Base-by-base conservation (phyloP, 2,888 invertebrate genomes). In the Thymelicus acteon region DNA sequence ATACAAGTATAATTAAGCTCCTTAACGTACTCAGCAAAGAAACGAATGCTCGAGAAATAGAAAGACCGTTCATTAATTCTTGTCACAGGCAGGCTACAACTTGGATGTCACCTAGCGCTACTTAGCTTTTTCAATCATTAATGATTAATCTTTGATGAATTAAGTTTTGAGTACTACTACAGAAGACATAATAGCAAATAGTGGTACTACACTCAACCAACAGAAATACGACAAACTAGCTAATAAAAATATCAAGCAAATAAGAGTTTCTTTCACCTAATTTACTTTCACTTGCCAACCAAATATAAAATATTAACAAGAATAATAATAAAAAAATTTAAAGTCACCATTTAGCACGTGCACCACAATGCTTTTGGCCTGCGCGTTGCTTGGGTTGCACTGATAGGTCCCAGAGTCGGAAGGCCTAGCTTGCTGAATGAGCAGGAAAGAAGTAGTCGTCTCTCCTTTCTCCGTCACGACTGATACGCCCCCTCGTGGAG, bases 331-430 rank as follows among this genome's bases (percentile, higher is more conserved):
- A 48, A 24, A 2, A 47, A 61, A 5, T 61, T 31, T 2, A 6
- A 60, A 94, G 96, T 96, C 95, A 98, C 98, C 98, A 95, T 98
- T 98, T 81, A 98, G 95, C 82, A 98, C 98, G 90, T 98, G 98
- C 75, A 98, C 98, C 76, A 97, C 97, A 81, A 98, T 97, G 91
- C 97, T 97, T 92, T 97, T 98, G 72, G 97, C 95, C 90, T 97
- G 97, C 78, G 98, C 97, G 93, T 98, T 98, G 93, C 98, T 98
- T 83, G 98, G 98, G 94, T 97, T 97, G 94, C 98, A 98, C 89
- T 97, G 97, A 94, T 98, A 98, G 84, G 96, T 97, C 81, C 98
- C 98, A 67, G 97, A 97, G 89, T 98, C 98, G 64, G 97, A 95
- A 72, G 97, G 97, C 85, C 96, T 95, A 68, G 98, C 98, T 87